A percentile compares a stretch with the other conserved stretches of the same genome.
Conservation (phyloP, 92 coral and sea anemone genomes). For the Paramuricea clavata region DNA sequence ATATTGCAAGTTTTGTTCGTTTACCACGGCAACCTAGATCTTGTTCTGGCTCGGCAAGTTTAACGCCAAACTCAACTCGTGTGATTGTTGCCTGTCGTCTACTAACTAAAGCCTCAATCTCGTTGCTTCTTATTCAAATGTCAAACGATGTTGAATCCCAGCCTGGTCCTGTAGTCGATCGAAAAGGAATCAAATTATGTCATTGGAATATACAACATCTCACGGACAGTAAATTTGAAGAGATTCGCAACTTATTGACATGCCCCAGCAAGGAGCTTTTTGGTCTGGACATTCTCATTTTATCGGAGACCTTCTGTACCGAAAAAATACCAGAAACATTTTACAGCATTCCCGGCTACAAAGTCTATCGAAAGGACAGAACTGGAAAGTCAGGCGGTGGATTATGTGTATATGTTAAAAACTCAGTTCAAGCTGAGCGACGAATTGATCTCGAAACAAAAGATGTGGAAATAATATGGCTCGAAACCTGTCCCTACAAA, state of each 20-base stretch:
- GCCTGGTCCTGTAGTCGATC: constrained; percentile 12
- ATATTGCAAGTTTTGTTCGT: neutral
- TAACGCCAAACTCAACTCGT: constrained; percentile 11
- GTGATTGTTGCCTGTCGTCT: constrained; percentile 4
- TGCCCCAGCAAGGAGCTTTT: constrained; percentile 5
- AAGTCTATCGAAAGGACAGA: constrained; percentile 31
- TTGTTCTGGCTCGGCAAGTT: neutral
- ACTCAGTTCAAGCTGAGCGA: constrained; percentile 1
- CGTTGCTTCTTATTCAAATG: constrained; percentile 8
- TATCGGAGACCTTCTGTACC: constrained; percentile 29
- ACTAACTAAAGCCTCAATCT: constrained; percentile 2
- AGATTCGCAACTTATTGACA: constrained; percentile 27
- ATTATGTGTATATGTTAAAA: constrained; percentile 1
- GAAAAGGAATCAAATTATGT: constrained; percentile 16
- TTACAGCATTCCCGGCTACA: neutral
- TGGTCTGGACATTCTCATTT: constrained; percentile 17
- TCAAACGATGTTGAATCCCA: constrained; percentile 7
- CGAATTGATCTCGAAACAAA: constrained; percentile 8
- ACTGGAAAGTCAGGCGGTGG: constrained; percentile 24
- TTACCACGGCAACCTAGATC: neutral
- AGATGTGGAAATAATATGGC: constrained; percentile 28
- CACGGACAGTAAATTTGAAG: constrained; percentile 27
- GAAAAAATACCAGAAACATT: constrained; percentile 11
- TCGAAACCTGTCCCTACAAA: constrained; percentile 30
- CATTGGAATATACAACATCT: constrained; percentile 30